These are phyloP conservation scores for Phaenicophaeus curvirostris DNA, from an alignment of 2,797 vertebrate genomes.

Conservation along the genomic window DNA sequence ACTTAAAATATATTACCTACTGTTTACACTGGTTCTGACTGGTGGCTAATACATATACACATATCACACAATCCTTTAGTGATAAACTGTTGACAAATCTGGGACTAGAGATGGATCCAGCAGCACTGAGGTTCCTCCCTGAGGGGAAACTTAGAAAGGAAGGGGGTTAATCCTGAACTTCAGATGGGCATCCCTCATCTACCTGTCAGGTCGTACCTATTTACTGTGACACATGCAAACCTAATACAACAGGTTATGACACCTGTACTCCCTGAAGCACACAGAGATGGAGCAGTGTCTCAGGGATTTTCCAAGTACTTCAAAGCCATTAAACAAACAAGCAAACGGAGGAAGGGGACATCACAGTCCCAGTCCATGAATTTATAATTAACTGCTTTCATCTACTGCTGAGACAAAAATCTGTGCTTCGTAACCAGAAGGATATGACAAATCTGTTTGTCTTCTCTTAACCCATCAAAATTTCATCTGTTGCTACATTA, in stretches of 20 bases:
- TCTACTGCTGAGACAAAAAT: background rate
- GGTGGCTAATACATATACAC: no score
- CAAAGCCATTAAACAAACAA: background rate
- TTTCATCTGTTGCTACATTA: background rate
- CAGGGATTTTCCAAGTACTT: background rate
- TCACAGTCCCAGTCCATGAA: background rate
- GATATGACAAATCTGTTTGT: background rate
- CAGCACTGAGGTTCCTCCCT: no score
- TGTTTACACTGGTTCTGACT: no score
- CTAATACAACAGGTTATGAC: background rate
- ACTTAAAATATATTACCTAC: no score
- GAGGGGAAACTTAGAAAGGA: no score
- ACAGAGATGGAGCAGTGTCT: background rate
- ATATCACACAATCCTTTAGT: no score
- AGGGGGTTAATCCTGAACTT: no score
- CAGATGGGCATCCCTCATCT: no score
- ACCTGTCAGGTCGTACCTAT: no score
- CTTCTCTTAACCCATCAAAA: background rate
- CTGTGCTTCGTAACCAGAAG: background rate
- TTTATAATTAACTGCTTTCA: background rate
- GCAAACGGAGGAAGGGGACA: accelerated
- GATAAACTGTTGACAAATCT: no score
- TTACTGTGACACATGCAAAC: no score
- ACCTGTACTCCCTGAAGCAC: background rate
- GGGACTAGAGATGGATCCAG: no score